Conservation (phyloP, 2,797 vertebrate genomes). For the Etheostoma perlongum region DNA sequence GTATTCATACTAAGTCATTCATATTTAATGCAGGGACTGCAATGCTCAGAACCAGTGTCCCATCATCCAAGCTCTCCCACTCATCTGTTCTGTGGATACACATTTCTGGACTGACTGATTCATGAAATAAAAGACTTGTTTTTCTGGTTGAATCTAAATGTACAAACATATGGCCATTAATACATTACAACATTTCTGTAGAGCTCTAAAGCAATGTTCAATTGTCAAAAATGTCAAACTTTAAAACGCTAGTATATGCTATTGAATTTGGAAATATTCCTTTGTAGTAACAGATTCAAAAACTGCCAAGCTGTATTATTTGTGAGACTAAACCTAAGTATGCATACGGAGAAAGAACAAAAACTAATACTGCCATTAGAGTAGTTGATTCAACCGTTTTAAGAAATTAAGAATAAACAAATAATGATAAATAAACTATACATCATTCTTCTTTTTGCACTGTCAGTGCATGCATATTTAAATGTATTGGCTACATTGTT, state of each 20-base stretch:
- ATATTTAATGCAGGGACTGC: constrained; percentile 60
- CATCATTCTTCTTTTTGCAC: too few relatives aligned
- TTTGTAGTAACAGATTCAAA: not conserved
- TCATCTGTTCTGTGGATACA: constrained; percentile 63
- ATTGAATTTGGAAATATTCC: not conserved
- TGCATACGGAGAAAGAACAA: not conserved
- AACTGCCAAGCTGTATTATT: not conserved
- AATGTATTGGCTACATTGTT: too few relatives aligned
- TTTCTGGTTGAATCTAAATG: constrained; percentile 28
- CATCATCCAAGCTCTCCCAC: constrained; percentile 58
- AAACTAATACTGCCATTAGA: too few relatives aligned
- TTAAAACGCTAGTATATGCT: not conserved
- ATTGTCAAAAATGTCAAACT: not conserved
- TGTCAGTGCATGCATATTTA: too few relatives aligned
- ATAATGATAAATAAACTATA: too few relatives aligned
- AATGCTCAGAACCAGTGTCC: constrained; percentile 23
- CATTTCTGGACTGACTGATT: constrained; percentile 56
- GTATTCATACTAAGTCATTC: constrained; percentile 59
- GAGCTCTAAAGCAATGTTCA: constrained; percentile 4
- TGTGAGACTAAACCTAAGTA: not conserved
- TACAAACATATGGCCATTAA: constrained; percentile 1
- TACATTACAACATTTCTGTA: not conserved
- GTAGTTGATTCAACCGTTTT: too few relatives aligned
- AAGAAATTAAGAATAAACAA: too few relatives aligned
- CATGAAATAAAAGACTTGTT: constrained; percentile 46